These are phyloP conservation scores for Platypus cylindrus DNA, from an alignment of 2,888 invertebrate genomes.

Conservation along the genomic window DNA sequence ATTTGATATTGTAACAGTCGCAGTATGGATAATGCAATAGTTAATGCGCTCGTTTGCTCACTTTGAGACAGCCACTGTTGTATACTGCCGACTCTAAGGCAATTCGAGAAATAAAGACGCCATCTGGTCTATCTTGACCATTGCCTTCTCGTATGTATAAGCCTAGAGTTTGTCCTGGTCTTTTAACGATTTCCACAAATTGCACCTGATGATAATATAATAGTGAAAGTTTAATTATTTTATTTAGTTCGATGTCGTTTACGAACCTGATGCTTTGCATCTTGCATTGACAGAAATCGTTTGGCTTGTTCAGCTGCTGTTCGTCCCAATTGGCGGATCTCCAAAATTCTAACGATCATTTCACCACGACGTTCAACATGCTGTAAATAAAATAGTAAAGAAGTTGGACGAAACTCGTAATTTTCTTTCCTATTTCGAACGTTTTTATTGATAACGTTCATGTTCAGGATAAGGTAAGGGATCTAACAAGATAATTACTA, in stretches of 20 bases:
- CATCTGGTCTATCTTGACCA: conserved; percentile 87
- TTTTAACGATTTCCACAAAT: conserved; percentile 95
- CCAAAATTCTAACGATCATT: conserved; percentile 88
- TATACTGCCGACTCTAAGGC: conserved; percentile 94
- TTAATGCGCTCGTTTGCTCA: too few relatives aligned
- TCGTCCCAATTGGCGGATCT: conserved; percentile 75
- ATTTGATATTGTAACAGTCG: too few relatives aligned
- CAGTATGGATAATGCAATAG: too few relatives aligned
- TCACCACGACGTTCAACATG: conserved; percentile 81
- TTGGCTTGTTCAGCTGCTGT: conserved; percentile 79
- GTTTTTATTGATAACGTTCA: too few relatives aligned
- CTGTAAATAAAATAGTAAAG: conserved; percentile 20
- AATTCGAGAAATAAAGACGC: conserved; percentile 94
- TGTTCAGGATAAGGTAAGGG: neutral
- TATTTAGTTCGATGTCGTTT: too few relatives aligned
- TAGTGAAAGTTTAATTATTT: too few relatives aligned
- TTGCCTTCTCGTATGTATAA: conserved; percentile 99
- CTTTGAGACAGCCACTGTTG: conserved; percentile 90
- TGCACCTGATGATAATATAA: conserved; percentile 41
- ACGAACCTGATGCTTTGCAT: conserved; percentile 33
- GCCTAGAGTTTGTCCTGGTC: conserved; percentile 96
- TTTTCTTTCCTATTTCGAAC: too few relatives aligned
- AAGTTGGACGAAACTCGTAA: too few relatives aligned
- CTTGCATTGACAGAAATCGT: conserved; percentile 70
- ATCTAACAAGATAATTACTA: conserved; percentile 10